Evolutionary conservation across 2,888 invertebrate species (phyloP), one percentile per base, ranked within the genome.

Genomic region (Drosophila anomelani): DNA sequence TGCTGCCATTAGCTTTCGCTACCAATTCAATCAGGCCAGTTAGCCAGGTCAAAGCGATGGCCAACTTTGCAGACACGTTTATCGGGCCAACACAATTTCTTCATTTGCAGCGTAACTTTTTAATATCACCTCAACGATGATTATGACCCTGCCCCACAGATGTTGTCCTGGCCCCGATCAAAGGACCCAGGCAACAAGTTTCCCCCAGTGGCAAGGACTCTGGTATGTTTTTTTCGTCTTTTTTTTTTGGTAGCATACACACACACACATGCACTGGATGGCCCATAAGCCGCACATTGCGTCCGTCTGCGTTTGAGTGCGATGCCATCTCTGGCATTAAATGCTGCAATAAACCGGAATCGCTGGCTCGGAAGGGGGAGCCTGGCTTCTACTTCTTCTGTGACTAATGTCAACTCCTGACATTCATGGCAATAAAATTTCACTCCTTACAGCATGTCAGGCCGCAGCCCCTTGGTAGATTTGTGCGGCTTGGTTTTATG

Each of bases 381-480:
- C 17, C 12, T 29, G 55, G 38, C 63, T n/a, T 38, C 2, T 47
- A 26, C 26, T 26, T 26, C 26, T 26, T 38, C 55, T 70, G 76
- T 68, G 78, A 79, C 83, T 78, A 81, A 85, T 85, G 85, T 76
- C 76, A 70, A 75, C 78, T 79, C 80, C 75, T 79, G 71, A 63
- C 81, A 81, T 80, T 83, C 77, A 79, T 80, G 68, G 78, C 75
- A 81, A 85, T 83, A 81, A 85, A 85, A 79, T 78, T 76, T 55
- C 60, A 73, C 73, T 77, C 44, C 74, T 72, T 76, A 72, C 74
- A 60, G 59, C 70, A 72, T 79, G 73, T 76, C 66, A 13, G 32
- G 26, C 15, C 17, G 29, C 38, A 41, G 43, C 23, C 36, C 47
- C 13, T 73, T 51, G 34, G 54, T 68, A 64, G 63, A 77, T 78